Evolutionary conservation across 2,797 vertebrate genomes (phyloP), one percentile per base, ranked within the genome.

Genomic region (Sebastes cheni): DNA sequence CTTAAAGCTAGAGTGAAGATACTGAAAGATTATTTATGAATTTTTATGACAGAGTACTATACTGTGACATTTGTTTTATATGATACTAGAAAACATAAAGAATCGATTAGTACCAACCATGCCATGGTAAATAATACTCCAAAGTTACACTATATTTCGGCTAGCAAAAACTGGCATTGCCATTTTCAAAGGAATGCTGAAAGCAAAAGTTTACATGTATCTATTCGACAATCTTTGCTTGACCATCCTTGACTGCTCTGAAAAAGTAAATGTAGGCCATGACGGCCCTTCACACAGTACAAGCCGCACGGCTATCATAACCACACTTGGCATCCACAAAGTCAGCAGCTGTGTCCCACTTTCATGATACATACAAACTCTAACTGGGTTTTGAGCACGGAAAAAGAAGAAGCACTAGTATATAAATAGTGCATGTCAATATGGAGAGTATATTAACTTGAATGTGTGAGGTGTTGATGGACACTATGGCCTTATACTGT

Each of bases 281-380:
- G 14, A 27, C 16, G 2, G 58, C 4, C 50, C 12, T 13, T 62
- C 32, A 56, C 10, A 46, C 29, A 27, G 65, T 22, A 11, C 22
- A 77, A 20, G 36, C 22, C 67, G n/a, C n/a, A 46, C 3, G 23
- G n/a, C 29, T 6, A 56, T 67, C 39, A 69, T 39, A 67, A 66
- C 20, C 55, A 52, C 9, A 50, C 16, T 58, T 81, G 75, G 58
- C 72, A 64, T 79, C 34, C n/a, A 67, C 5, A 29, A 64, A 74
- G n/a, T 29, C 56, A 86, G 34, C 82, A 78, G 72, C 65, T 77
- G 81, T 77, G 78, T 59, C 75, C 86, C 69, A 86, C 64, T 85
- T 85, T 69, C 12, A 39, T 55, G 29, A 75, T 23, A 20, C 29
- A 52, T 66, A 54, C 18, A 67, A 65, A 74, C 34, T 75, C 25